Evolutionary conservation across 1,140 invertebrate species (phyloP), one percentile per base, ranked within the genome.

Genomic region (Drosophila virilis): DNA sequence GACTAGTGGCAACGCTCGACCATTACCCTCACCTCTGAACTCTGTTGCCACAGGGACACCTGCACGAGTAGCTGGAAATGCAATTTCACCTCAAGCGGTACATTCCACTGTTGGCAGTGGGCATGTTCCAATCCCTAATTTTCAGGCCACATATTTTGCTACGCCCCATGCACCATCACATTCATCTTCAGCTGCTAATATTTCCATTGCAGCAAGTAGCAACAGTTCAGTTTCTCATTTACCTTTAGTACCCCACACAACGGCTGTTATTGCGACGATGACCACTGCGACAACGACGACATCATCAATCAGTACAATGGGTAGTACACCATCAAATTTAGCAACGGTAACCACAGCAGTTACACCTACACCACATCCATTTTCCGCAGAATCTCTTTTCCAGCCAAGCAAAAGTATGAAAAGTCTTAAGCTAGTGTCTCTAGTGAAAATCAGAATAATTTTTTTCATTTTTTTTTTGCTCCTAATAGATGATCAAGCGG

Each of bases 351-450:
- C 76, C 6, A 65, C 64, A 45, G 48, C 76, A 93, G 61, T 57
- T 17, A 92, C 93, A 42, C 92, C 93, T 92, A 84, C 92, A 67
- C 80, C 93, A 10, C 90, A 96, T 92, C 97, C 97, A 6, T 97
- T 97, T 92, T 96, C 96, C 2, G 96, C 96, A 10, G 96, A 97
- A 91, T 97, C 96, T 77, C 94, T 97, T 42, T 97, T 97, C 84
- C 96, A 97, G 93, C 94, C 96, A 77, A 97, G 96, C 95, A 92
- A 92, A 91, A 91, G 92, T 92, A 94, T 95, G 94, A 70, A 50
- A 6, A 46, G 12, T n/a, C 7, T n/a, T 6, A 45, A 60, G 13
- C 13, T 58, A 8, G 4, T 6, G 22, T 37, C 5, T 37, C 8
- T 9, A 17, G 12, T 59, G 28, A 4, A 48, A 15, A 35, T 32